These are phyloP conservation scores for Myiagra hebetior DNA, from an alignment of 2,113 vertebrate species.

Conservation along the genomic window DNA sequence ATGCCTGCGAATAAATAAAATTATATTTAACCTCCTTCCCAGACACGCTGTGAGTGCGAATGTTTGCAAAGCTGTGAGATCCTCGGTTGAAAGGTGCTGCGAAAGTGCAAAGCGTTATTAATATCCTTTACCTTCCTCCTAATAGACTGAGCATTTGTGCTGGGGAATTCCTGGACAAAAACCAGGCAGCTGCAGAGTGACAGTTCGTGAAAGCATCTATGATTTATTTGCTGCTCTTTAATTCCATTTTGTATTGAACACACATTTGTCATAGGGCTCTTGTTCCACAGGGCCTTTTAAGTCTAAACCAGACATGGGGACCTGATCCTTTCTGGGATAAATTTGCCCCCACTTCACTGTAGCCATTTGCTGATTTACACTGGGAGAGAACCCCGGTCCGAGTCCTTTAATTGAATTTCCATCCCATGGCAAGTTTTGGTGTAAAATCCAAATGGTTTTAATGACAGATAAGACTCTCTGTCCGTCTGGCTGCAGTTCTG, in stretches of 20 bases:
- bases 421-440: not conserved
- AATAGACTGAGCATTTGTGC: slow-evolving; percentile 24
- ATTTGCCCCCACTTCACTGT: not conserved
- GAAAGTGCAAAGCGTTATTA: slow-evolving; percentile 62
- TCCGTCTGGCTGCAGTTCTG: not conserved
- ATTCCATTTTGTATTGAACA: slow-evolving; percentile 62
- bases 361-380: slow-evolving; percentile 34
- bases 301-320: slow-evolving; percentile 15
- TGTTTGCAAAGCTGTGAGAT: slow-evolving; percentile 60
- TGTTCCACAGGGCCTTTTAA: slow-evolving; percentile 26
- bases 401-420: not conserved
- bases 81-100: slow-evolving; percentile 58
- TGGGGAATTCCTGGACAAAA: slow-evolving; percentile 57
- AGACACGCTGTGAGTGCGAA: not conserved
- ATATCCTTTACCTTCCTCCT: slow-evolving; percentile 54
- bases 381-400: not conserved
- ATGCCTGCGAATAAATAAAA: slow-evolving; percentile 19
- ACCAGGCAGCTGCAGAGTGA: slow-evolving; percentile 65
- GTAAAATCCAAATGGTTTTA: slow-evolving; percentile 3
- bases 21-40: not conserved
- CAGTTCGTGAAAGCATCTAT: slow-evolving; percentile 65
- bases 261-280: slow-evolving; percentile 47
- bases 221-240: slow-evolving; percentile 65
- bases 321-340: not conserved
- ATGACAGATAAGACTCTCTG: slow-evolving; percentile 17